A percentile compares a stretch with the other conserved stretches of the same genome.
phyloP scores from a whole-genome alignment of 1,140 invertebrate genomes.

The Dreissena rostriformis region DNA sequence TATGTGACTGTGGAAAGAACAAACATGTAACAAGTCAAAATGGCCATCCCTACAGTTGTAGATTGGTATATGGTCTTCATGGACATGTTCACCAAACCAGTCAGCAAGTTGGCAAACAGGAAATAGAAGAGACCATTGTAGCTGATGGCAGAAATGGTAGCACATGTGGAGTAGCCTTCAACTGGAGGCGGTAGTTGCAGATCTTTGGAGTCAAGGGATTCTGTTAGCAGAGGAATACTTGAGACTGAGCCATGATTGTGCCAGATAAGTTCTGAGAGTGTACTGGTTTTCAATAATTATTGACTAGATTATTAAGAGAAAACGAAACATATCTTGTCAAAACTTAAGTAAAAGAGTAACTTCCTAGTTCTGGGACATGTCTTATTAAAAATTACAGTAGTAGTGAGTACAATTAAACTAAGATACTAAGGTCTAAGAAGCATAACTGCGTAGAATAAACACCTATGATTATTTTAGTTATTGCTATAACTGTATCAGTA shows the following conservation, averaged over 20 bases:
- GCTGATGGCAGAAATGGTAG: constrained; percentile 73
- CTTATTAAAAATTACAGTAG: too few relatives aligned
- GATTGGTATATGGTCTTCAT: constrained; percentile 81
- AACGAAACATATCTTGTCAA: too few relatives aligned
- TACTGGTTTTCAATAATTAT: too few relatives aligned
- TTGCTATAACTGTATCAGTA: too few relatives aligned
- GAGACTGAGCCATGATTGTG: neutral
- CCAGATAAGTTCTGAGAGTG: too few relatives aligned
- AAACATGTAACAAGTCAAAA: constrained; percentile 69
- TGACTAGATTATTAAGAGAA: too few relatives aligned
- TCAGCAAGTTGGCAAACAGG: constrained; percentile 89
- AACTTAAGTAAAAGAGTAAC: too few relatives aligned
- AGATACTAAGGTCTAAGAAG: too few relatives aligned
- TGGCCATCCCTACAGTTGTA: constrained; percentile 56
- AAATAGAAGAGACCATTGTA: constrained; percentile 88
- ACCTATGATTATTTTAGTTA: too few relatives aligned
- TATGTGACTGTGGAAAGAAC: constrained; percentile 59
- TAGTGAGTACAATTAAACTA: too few relatives aligned
- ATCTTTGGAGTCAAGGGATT: constrained; percentile 43
- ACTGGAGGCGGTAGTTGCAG: neutral
- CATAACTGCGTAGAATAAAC: too few relatives aligned
- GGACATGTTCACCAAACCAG: constrained; percentile 89
- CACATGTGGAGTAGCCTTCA: constrained; percentile 37
- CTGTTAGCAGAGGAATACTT: constrained; percentile 15
- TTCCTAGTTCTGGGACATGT: too few relatives aligned